Evolutionary conservation across 2,888 invertebrate genomes (phyloP).

Genomic region (Acrobasis suavella): DNA sequence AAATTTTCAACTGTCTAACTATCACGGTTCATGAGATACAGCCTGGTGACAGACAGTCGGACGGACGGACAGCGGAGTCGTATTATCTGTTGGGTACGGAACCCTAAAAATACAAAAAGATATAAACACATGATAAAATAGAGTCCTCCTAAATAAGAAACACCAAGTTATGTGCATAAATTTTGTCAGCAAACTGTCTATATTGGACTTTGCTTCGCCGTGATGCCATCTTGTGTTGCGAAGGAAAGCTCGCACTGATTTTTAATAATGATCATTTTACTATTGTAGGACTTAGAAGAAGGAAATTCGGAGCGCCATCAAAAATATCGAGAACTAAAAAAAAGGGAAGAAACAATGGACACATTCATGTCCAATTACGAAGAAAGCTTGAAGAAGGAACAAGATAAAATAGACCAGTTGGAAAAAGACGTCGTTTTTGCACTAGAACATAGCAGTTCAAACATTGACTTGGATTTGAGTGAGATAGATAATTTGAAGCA

Average conservation of each 20-base stretch:
- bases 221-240: neutral
- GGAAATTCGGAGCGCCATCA: slow-evolving; percentile 88
- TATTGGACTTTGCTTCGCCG: too few species aligned
- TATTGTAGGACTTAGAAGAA: slow-evolving; percentile 84
- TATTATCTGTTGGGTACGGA: too few species aligned
- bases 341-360: slow-evolving; percentile 92
- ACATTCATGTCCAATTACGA: slow-evolving; percentile 86
- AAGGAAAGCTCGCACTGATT: slow-evolving; percentile 1
- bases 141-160: too few species aligned
- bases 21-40: too few species aligned
- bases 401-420: slow-evolving; percentile 82
- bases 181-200: too few species aligned
- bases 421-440: slow-evolving; percentile 85
- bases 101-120: too few species aligned
- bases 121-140: too few species aligned
- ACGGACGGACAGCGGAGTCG: too few species aligned
- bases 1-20: too few species aligned
- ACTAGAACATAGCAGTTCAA: slow-evolving; percentile 85
- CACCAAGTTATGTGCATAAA: too few species aligned
- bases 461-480: slow-evolving; percentile 84
- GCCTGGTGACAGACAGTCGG: too few species aligned
- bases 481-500: slow-evolving; percentile 76
- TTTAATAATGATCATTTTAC: neutral
- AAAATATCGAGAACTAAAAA: slow-evolving; percentile 90
- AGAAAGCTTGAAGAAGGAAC: slow-evolving; percentile 84